Conservation (phyloP, 2,113 vertebrate species). For the Hymenochirus boettgeri region DNA sequence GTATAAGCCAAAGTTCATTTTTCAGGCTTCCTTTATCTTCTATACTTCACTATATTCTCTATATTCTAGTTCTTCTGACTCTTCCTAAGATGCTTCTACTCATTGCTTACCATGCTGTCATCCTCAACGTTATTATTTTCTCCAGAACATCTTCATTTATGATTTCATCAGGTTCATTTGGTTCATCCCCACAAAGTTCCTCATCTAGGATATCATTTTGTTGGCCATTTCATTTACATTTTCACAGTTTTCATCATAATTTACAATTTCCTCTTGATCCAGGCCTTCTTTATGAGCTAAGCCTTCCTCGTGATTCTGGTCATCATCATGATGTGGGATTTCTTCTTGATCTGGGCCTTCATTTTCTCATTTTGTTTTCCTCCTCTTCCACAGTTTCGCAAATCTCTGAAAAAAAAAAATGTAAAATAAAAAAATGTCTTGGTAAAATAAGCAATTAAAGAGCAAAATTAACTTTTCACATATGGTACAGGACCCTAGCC, state of each 20-base stretch:
- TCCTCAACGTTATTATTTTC: constrained; percentile 22
- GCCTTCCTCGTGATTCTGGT: not conserved
- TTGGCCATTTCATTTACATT: no score
- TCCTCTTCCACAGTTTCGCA: constrained; percentile 38
- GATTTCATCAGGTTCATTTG: not conserved
- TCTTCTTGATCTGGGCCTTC: not conserved
- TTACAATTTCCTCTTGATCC: no score
- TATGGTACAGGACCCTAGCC: no score
- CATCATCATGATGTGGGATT: not conserved
- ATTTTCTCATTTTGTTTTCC: constrained; percentile 8
- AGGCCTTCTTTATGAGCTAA: no score
- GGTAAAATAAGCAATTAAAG: no score
- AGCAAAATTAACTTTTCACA: no score
- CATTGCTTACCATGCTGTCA: constrained; percentile 25
- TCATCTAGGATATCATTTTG: no score
- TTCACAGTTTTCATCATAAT: no score
- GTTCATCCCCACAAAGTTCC: not conserved
- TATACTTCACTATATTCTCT: constrained; percentile 21
- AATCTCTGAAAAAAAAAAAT: constrained; percentile 22
- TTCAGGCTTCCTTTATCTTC: no score
- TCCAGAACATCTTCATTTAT: constrained; percentile 25
- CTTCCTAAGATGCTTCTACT: constrained; percentile 20
- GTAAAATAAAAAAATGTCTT: not conserved
- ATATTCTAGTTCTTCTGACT: constrained; percentile 36
- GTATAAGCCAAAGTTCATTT: no score